Conservation (phyloP, 2,888 invertebrate genomes). For the Coelinius sp. region DNA sequence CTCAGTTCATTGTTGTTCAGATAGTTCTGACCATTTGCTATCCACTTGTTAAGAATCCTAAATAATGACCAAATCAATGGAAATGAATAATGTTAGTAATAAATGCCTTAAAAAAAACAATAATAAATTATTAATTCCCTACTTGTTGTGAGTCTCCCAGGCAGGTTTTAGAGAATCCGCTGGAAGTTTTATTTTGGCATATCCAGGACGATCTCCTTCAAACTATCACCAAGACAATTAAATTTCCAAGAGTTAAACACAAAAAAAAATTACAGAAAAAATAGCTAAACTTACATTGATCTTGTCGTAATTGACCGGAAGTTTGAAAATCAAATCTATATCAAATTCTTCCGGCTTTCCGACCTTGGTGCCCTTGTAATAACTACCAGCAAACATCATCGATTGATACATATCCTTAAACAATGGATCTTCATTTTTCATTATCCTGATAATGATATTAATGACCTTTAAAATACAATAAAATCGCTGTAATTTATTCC, state of each 20-base stretch:
- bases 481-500: too few species aligned
- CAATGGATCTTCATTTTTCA: conserved; percentile 60
- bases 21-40: conserved; percentile 70
- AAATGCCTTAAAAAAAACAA: too few species aligned
- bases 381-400: conserved; percentile 75
- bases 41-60: conserved; percentile 70
- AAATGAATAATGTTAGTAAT: too few species aligned
- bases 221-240: conserved; percentile 32
- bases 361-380: conserved; percentile 76
- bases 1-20: conserved; percentile 72
- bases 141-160: conserved; percentile 48
- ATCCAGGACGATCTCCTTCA: conserved; percentile 43
- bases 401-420: conserved; percentile 61
- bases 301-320: conserved; percentile 71
- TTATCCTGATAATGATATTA: conserved; percentile 52
- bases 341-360: conserved; percentile 76
- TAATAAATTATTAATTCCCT: too few species aligned
- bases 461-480: conserved; percentile 47
- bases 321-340: conserved; percentile 74
- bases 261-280: too few species aligned
- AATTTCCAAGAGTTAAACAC: too few species aligned
- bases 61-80: too few species aligned
- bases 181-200: conserved; percentile 46
- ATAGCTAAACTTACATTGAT: conserved; percentile 54
- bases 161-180: conserved; percentile 30